A percentile compares a stretch with the other conserved stretches of the same genome.
phyloP scores from a whole-genome alignment of 2,113 vertebrate genomes.

The Alouatta palliata region DNA sequence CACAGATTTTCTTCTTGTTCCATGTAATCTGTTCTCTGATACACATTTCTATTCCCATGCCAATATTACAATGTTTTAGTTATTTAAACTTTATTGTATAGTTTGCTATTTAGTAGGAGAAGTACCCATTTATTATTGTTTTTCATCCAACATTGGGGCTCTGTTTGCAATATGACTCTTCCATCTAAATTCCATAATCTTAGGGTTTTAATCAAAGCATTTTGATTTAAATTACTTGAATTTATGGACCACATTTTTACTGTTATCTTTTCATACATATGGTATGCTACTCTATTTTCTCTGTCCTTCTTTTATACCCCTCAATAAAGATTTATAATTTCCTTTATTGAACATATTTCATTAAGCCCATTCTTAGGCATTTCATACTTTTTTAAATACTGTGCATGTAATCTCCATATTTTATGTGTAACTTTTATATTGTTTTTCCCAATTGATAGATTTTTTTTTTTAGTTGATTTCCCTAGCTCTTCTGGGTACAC shows the following conservation, averaged over 20 bases:
- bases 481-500: background rate
- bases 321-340: background rate
- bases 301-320: background rate
- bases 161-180: background rate
- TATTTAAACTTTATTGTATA: background rate
- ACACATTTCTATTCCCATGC: background rate
- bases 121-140: background rate
- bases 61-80: background rate
- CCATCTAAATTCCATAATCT: background rate
- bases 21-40: background rate
- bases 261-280: background rate
- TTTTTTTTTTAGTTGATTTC: background rate
- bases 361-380: background rate
- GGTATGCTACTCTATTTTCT: background rate
- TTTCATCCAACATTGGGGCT: background rate
- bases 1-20: background rate
- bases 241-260: background rate
- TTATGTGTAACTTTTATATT: background rate
- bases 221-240: background rate
- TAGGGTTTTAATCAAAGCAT: background rate
- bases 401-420: background rate
- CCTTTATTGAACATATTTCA: background rate
- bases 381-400: background rate
- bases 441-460: background rate
- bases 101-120: background rate